Percentiles rank a stretch among this genome's conserved stretches.
Conservation (phyloP, 2,113 vertebrate species). For the Casuarius casuarius region DNA sequence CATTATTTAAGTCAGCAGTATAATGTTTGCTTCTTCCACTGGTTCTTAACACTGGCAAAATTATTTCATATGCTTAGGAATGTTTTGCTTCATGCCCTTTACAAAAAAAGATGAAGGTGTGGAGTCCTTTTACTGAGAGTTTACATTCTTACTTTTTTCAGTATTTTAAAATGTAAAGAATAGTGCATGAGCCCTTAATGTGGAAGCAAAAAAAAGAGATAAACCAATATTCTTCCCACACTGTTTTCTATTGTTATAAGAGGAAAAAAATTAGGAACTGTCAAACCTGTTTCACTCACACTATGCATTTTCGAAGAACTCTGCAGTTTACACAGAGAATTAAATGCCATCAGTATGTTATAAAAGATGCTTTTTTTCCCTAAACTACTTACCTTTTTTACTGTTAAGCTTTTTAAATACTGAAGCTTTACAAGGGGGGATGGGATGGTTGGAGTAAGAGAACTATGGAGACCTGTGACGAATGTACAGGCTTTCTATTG, state of each 20-base stretch:
- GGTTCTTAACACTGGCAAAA: background rate
- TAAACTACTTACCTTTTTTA: slow-evolving; percentile 14
- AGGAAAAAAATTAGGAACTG: background rate
- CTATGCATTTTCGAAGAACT: background rate
- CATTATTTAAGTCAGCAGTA: slow-evolving; percentile 27
- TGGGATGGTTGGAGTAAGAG: background rate
- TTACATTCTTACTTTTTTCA: background rate
- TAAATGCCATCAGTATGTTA: background rate
- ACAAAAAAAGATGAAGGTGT: background rate
- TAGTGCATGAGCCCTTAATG: background rate
- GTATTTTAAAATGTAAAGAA: background rate
- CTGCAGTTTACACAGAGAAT: background rate
- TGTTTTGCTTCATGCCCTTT: background rate
- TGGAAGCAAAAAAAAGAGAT: background rate
- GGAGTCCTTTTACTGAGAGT: background rate
- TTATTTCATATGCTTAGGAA: background rate
- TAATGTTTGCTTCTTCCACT: slow-evolving; percentile 1
- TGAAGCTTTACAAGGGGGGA: background rate
- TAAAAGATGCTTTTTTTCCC: background rate
- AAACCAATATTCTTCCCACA: background rate
- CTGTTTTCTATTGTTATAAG: background rate
- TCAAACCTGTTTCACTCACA: background rate
- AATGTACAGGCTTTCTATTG: slow-evolving; percentile 44
- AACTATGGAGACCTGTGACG: slow-evolving; percentile 57
- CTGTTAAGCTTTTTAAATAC: background rate